Evolutionary conservation across 1,140 invertebrate genomes (phyloP).

Genomic region (Mycetomoellerius zeteki): DNA sequence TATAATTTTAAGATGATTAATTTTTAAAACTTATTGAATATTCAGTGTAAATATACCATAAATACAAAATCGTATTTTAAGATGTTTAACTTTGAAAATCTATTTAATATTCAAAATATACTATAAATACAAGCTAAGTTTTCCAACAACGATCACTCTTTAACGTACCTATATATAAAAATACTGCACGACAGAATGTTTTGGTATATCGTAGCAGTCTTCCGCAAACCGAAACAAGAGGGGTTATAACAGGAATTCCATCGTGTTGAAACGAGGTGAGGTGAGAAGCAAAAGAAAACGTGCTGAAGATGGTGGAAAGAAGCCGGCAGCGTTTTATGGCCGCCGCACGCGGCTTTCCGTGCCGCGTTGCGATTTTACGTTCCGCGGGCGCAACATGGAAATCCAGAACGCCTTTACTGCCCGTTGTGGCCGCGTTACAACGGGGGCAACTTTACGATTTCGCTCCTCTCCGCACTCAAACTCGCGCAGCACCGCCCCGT

Average conservation of each 20-base stretch:
- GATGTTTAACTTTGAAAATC: neutral
- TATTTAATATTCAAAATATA: neutral
- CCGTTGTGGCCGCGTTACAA: constrained; percentile 67
- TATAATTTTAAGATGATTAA: neutral
- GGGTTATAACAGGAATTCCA: constrained; percentile 15
- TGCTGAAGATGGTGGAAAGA: constrained; percentile 22
- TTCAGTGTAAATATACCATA: neutral
- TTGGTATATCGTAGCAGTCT: neutral
- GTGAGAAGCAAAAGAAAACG: constrained; percentile 54
- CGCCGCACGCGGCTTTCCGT: neutral
- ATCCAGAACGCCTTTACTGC: constrained; percentile 79
- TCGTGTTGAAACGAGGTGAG: constrained; percentile 17
- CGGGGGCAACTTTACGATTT: constrained; percentile 82
- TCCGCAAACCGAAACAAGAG: constrained; percentile 17
- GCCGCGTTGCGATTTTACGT: constrained; percentile 81
- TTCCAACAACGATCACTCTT: neutral
- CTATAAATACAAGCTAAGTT: neutral
- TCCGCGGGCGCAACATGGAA: constrained; percentile 77
- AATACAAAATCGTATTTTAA: neutral
- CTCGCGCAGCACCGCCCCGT: constrained; percentile 64
- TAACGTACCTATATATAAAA: neutral
- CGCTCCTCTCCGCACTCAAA: constrained; percentile 47
- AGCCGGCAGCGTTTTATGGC: constrained; percentile 53
- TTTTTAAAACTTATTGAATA: neutral
- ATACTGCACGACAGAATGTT: neutral